phyloP scores from a whole-genome alignment of 2,113 vertebrate genomes.

The Electrona antarctica region DNA sequence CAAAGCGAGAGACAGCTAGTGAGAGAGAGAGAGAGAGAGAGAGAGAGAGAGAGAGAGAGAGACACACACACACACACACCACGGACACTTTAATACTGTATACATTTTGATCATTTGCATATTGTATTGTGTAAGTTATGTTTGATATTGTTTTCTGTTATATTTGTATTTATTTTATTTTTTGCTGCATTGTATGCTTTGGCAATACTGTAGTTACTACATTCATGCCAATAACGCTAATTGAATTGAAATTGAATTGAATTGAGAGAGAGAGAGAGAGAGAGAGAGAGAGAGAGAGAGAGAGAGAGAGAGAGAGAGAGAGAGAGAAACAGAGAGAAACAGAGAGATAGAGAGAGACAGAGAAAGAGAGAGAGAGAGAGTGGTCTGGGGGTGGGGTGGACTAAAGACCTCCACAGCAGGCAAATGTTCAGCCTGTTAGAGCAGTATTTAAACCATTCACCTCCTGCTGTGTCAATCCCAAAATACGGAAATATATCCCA shows the following conservation, averaged over 20 bases:
- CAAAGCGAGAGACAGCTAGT: slow-evolving; percentile 34
- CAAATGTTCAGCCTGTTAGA: slow-evolving; percentile 58
- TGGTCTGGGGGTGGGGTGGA: not conserved
- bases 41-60: slow-evolving; percentile 10
- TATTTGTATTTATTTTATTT: no score
- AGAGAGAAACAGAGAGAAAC: not conserved
- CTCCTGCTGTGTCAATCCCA: slow-evolving; percentile 45
- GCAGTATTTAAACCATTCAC: slow-evolving; percentile 64
- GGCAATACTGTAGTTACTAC: no score
- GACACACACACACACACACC: no score
- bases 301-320: slow-evolving; percentile 1
- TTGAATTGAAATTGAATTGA: no score
- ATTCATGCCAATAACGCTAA: no score
- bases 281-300: slow-evolving; percentile 39
- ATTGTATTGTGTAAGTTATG: no score
- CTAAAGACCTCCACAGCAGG: slow-evolving; percentile 55
- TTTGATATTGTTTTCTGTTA: no score
- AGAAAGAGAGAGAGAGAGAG: not conserved
- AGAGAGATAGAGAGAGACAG: not conserved
- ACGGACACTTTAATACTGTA: no score
- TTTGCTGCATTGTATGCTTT: no score
- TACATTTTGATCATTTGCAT: no score
- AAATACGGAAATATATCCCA: slow-evolving; percentile 21
- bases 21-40: slow-evolving; percentile 5
- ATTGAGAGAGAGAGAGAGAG: not conserved